A percentile compares a stretch with the other conserved stretches of the same genome.
phyloP scores from a whole-genome alignment of 2,113 vertebrate genomes.

The Maccullochella peelii region DNA sequence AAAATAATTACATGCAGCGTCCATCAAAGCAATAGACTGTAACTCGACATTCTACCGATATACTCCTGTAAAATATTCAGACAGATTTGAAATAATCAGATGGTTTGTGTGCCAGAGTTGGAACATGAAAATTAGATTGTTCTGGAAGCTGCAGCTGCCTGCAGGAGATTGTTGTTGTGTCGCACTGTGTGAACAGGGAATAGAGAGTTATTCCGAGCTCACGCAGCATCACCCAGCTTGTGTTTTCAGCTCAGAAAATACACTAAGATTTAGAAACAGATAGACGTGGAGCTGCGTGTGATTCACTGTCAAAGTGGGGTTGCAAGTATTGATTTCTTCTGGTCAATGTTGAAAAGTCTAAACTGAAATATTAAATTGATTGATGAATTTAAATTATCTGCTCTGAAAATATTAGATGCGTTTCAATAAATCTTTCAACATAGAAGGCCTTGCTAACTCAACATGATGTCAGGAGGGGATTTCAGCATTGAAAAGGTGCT shows the following conservation, averaged over 20 bases:
- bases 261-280: slow-evolving; percentile 27
- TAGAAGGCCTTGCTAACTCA: background rate
- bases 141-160: background rate
- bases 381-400: too few species aligned
- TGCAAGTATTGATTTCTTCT: too few species aligned
- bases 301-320: too few species aligned
- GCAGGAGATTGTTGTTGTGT: background rate
- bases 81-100: background rate
- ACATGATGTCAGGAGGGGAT: background rate
- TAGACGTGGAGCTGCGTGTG: background rate
- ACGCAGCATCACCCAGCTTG: slow-evolving; percentile 41
- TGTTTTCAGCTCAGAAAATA: slow-evolving; percentile 29
- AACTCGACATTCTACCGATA: too few species aligned
- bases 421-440: background rate
- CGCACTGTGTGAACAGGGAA: background rate
- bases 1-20: background rate
- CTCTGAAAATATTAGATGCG: background rate
- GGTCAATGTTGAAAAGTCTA: too few species aligned
- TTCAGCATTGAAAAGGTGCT: background rate
- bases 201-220: slow-evolving; percentile 27
- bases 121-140: background rate
- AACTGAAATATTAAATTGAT: background rate
- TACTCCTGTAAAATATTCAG: background rate
- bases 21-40: background rate
- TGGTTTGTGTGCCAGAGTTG: background rate